phyloP scores from a whole-genome alignment of 1,140 invertebrate species.

The Venustaconcha ellipsiformis region DNA sequence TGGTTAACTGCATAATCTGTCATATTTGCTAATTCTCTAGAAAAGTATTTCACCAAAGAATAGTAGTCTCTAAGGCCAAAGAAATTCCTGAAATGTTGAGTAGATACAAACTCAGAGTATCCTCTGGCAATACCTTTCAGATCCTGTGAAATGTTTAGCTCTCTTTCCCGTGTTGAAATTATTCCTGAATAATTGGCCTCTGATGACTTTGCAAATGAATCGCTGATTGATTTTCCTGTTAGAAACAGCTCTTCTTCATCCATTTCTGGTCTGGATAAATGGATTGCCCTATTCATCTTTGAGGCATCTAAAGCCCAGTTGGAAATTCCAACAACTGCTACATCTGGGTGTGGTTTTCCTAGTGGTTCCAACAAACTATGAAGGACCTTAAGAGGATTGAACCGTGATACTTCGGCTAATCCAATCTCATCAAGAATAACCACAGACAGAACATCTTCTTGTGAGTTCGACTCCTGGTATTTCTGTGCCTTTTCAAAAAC shows the following conservation, averaged over 20 bases:
- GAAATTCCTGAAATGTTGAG: slow-evolving; percentile 41
- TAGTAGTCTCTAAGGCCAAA: slow-evolving; percentile 60
- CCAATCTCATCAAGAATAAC: slow-evolving; percentile 53
- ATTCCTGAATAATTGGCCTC: neutral
- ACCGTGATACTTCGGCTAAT: slow-evolving; percentile 41
- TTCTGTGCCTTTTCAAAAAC: slow-evolving; percentile 41
- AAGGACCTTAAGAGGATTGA: slow-evolving; percentile 40
- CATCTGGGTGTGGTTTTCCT: slow-evolving; percentile 21
- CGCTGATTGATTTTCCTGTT: slow-evolving; percentile 34
- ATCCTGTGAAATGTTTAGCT: neutral
- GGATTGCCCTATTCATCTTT: slow-evolving; percentile 22
- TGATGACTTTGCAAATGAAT: slow-evolving; percentile 1
- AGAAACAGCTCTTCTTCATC: slow-evolving; percentile 38
- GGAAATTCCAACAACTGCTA: slow-evolving; percentile 54
- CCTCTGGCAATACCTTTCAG: no score
- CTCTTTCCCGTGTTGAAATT: neutral
- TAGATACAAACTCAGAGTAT: slow-evolving; percentile 14
- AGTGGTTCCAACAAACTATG: slow-evolving; percentile 45
- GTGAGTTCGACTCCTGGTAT: slow-evolving; percentile 34
- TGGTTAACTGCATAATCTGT: neutral
- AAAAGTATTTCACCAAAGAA: slow-evolving; percentile 38
- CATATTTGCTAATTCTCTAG: neutral
- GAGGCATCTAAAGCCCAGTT: slow-evolving; percentile 58
- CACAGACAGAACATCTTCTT: slow-evolving; percentile 40
- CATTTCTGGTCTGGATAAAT: slow-evolving; percentile 39